These are phyloP conservation scores for Microplitis demolitor DNA, from an alignment of 1,140 invertebrate genomes.

Conservation along the genomic window DNA sequence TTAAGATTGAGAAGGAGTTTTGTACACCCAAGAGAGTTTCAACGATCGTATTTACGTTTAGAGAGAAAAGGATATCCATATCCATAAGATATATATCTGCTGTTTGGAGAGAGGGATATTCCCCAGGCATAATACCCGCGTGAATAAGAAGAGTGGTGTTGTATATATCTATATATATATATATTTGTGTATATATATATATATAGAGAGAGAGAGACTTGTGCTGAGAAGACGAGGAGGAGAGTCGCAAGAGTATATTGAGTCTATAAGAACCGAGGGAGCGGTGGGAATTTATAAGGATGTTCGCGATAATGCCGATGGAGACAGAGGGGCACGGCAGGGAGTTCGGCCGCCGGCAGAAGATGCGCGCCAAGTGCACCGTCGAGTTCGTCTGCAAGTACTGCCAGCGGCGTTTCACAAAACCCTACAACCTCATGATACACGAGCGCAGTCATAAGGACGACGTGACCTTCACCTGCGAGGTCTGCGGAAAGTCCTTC, in stretches of 20 bases:
- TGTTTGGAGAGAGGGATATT: conserved; percentile 4
- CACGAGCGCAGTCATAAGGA: conserved; percentile 98
- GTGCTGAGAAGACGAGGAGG: conserved; percentile 30
- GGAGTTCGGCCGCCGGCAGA: conserved; percentile 84
- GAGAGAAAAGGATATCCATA: too few species aligned
- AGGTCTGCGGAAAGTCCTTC: conserved; percentile 98
- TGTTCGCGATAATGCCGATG: conserved; percentile 80
- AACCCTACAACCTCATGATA: conserved; percentile 99
- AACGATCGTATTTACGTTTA: too few species aligned
- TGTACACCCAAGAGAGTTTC: too few species aligned
- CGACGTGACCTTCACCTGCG: conserved; percentile 97
- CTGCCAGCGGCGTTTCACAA: conserved; percentile 98
- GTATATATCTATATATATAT: too few species aligned
- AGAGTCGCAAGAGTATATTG: conserved; percentile 49
- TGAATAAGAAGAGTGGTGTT: background rate
- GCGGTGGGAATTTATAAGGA: conserved; percentile 63
- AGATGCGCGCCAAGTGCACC: conserved; percentile 88
- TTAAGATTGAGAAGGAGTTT: too few species aligned
- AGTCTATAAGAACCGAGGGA: conserved; percentile 48
- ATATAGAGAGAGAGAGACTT: conserved; percentile 21
- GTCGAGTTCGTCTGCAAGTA: conserved; percentile 97
- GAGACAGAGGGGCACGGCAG: conserved; percentile 87
- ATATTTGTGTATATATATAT: too few species aligned
- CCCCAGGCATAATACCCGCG: background rate
- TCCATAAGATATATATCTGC: background rate